Base-by-base conservation (phyloP, 2,888 invertebrate genomes). In the Tenthredo livida region DNA sequence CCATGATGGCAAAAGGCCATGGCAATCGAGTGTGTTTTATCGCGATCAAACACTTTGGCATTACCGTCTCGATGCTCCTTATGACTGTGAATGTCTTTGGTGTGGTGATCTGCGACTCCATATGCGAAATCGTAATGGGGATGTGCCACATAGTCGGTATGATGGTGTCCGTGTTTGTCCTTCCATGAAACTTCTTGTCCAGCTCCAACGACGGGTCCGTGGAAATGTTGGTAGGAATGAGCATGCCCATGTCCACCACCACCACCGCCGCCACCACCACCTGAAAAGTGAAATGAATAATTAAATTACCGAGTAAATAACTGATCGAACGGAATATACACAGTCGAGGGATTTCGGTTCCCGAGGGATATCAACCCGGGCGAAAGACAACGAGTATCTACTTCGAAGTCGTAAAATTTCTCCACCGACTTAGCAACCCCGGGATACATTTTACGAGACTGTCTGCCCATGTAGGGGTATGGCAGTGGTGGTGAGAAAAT, bases 11-110 rank as follows among this genome's bases (percentile, higher is more conserved):
- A 12, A 9, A 25, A 17, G 17, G 7, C 40, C 70, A 15, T 37
- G 7, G 37, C 10, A 10, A 25, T 25, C 43, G 17, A 33, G 17
- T 21, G 21, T 21, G 21, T 21, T 6, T 72, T n/a, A 75, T 47
- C 72, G 21, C 40, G 21, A 47, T 72, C 72, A 75, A 25, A 29
- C 25, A 9, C n/a, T 65, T 72, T 65, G 33, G 15, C 50, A 25
- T 84, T 72, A 90, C 90, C 91, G 58, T 91, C 89, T 7, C 90
- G 88, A 82, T 91, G 88, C 75, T 91, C 90, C 75, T 89, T 89
- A 73, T 91, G 90, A 2, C 89, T 89, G 15, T 91, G 90, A 73
- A 86, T 84, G 65, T 91, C 90, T 37, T 90, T 88, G 6, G 89
- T 90, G 85, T 91, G 90, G 84, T 89, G 88, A 80, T 91, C 90